Evolutionary conservation across 2,113 vertebrate genomes (phyloP).

Genomic region (Prunella himalayana): DNA sequence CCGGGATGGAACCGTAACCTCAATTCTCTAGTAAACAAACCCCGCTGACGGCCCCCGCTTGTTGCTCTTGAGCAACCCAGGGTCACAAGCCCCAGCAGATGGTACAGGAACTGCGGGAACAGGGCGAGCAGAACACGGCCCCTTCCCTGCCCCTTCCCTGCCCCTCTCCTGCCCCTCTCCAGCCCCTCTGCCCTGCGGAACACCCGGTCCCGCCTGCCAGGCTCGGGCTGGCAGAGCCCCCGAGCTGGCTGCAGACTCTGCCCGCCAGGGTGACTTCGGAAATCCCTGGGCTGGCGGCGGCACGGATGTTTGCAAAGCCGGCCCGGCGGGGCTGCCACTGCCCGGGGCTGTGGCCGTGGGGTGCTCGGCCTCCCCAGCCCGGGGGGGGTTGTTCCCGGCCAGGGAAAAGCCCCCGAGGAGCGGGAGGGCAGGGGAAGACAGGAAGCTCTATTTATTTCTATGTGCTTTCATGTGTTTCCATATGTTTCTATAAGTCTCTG

Average conservation of each 20-base stretch:
- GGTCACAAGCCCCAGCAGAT: conserved; percentile 5
- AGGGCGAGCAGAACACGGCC: neutral
- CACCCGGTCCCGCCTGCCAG: neutral
- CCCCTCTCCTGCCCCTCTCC: neutral
- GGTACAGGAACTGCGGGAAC: neutral
- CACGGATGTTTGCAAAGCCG: neutral
- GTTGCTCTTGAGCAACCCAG: conserved; percentile 31
- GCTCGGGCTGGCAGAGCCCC: neutral
- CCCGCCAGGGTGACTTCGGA: neutral
- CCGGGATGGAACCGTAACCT: neutral
- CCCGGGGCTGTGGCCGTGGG: neutral
- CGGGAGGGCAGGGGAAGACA: neutral
- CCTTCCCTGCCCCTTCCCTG: neutral
- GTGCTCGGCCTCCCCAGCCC: neutral
- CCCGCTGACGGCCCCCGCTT: neutral
- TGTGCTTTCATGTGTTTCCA: neutral
- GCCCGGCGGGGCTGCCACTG: neutral
- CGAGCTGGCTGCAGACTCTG: neutral
- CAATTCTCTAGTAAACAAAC: conserved; percentile 32
- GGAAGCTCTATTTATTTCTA: accelerated
- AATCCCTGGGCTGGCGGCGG: neutral
- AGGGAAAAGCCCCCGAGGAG: neutral
- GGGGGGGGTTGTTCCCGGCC: accelerated
- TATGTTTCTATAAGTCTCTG: too few species aligned
- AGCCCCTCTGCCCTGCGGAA: neutral